Evolutionary conservation across 2,797 vertebrate species (phyloP), one percentile per base, ranked within the genome.

Genomic region (Geotrypetes seraphini): DNA sequence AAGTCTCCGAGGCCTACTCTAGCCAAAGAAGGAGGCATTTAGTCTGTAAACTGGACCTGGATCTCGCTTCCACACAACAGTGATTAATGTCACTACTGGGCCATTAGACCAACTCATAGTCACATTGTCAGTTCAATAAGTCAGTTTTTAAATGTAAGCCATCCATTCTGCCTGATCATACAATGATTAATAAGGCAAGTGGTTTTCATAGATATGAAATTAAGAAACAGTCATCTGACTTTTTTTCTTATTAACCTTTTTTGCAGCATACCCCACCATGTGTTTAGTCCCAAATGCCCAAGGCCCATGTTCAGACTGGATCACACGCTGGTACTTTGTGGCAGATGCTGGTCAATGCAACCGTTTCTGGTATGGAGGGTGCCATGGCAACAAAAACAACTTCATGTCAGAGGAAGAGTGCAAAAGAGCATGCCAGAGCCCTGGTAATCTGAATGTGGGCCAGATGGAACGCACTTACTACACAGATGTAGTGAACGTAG

Each of bases 311-410:
- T 10, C 55, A 1, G 69, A 78, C 53, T 97, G 92, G 92, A 71
- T 67, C 0, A 57, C 83, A 2, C 88, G 74, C 27, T 96, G 84
- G 83, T 87, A 90, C 73, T 92, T 81, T 1, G 62, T 97, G 11
- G 12, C 78, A 8, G 49, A 82, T 1, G 69, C 86, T 23, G 82
- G 79, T 24, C 81, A 50, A 44, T 99, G 95, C 27, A 69, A 71
- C 48, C 86, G 91, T 11, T 98, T 98, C 71, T 99, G 94, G 96
- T 96, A 84, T 0, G 93, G 96, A 0, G 73, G 88, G 31, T 99
- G 96, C 63, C 80, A 93, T 0, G 94, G 95, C 43, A 99, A 97
- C 29, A 78, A 50, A 59, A 99, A 98, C 65, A 96, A 86, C 77
- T 98, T 97, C 32, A 37, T 60, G 36, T 83, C 81, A 0, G 78